Conservation (phyloP, 1,140 invertebrate species). For the Drosophila miranda region DNA sequence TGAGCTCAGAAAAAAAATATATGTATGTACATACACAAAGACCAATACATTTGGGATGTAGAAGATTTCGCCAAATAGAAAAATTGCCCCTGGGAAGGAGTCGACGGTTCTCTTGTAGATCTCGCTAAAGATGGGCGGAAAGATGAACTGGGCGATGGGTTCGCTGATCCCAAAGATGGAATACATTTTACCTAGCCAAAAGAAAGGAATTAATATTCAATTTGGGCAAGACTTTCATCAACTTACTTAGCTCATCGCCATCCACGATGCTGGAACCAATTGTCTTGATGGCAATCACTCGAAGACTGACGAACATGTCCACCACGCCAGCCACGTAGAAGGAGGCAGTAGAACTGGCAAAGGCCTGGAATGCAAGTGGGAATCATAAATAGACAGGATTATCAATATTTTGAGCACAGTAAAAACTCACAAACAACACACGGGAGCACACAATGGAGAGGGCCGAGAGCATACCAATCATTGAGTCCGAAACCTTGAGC, state of each 20-base stretch:
- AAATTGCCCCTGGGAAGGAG: slow-evolving; percentile 75
- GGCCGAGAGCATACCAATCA: slow-evolving; percentile 73
- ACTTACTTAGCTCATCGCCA: slow-evolving; percentile 76
- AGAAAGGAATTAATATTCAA: not conserved
- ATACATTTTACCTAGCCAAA: slow-evolving; percentile 77
- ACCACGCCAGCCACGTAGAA: slow-evolving; percentile 73
- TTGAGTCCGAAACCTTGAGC: slow-evolving; percentile 72
- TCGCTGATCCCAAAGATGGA: slow-evolving; percentile 80
- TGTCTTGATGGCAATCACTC: slow-evolving; percentile 78
- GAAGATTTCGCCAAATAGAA: slow-evolving; percentile 76
- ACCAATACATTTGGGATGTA: slow-evolving; percentile 78
- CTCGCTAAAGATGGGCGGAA: slow-evolving; percentile 71
- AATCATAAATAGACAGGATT: not conserved
- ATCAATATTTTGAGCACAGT: not conserved
- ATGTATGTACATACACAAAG: slow-evolving; percentile 66
- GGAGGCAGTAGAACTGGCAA: slow-evolving; percentile 55
- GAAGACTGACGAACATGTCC: slow-evolving; percentile 76
- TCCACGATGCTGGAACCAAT: slow-evolving; percentile 78
- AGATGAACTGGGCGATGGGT: slow-evolving; percentile 74
- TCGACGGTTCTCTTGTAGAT: slow-evolving; percentile 73
- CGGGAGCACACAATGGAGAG: slow-evolving; percentile 67
- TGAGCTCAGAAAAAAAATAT: not conserved
- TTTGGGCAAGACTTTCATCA: not conserved
- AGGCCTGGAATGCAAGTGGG: slow-evolving; percentile 50
- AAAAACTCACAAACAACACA: slow-evolving; percentile 63